Evolutionary conservation across 2,113 vertebrate genomes (phyloP), one percentile per base, ranked within the genome.

Genomic region (Xenopus borealis): DNA sequence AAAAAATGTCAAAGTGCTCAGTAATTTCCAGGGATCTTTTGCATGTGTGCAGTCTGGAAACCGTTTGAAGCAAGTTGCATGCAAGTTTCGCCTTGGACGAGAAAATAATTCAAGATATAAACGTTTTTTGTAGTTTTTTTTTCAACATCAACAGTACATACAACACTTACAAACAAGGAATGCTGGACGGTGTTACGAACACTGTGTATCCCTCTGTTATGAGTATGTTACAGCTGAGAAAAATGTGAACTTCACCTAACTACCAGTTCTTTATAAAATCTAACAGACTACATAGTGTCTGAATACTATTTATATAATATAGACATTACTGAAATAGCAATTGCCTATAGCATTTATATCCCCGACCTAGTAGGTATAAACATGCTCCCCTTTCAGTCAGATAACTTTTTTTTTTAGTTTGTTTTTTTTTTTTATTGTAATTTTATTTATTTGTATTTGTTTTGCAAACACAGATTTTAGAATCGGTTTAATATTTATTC

Each of bases 201-300:
- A 88, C 94, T 93, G 93, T 93, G 91, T 94, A 92, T 92, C 91
- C 92, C 85, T 50, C 11, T 50, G 14, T 50, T 50, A 10, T 50
- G 11, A 4, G 11, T 94, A 94, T 91, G 86, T 91, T 95, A 94
- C 94, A 95, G 87, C 80, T 88, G 89, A 90, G 89, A 94, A 95
- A 40, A 93, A 85, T 87, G 93, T 91, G 70, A 87, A 90, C 91
- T 92, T 94, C 92, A 90, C 89, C 81, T 85, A 91, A 95, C 95
- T 96, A 97, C 94, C 94, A 92, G 94, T 55, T 98, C 93, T 91
- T 95, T 98, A 98, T 97, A 96, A 99, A 99, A 98, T 95, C 96
- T 98, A 98, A 90, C 95, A 98, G 96, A 98, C 97, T 98, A 98
- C 97, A 98, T 95, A 99, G 97, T 99, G 97, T 99, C 97, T 96